Evolutionary conservation across 2,888 invertebrate genomes (phyloP).

Genomic region (Sinelater perroti): DNA sequence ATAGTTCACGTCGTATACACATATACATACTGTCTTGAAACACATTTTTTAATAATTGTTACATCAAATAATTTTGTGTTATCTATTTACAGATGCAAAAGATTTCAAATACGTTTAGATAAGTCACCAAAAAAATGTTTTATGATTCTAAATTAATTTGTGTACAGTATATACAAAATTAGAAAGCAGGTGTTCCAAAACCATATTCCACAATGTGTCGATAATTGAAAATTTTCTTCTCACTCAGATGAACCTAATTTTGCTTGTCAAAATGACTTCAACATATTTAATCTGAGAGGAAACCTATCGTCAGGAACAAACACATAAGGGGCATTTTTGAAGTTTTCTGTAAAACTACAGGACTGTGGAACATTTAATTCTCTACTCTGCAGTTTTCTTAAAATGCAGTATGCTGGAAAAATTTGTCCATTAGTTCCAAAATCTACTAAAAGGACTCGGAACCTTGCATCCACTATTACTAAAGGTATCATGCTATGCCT

Average conservation of each 20-base stretch:
- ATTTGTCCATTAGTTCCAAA: slow-evolving; percentile 38
- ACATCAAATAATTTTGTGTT: too few relatives aligned
- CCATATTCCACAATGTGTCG: slow-evolving; percentile 40
- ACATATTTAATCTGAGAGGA: slow-evolving; percentile 29
- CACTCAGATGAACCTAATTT: slow-evolving; percentile 7
- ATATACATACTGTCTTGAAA: too few relatives aligned
- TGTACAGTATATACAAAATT: slow-evolving; percentile 37
- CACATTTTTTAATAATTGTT: too few relatives aligned
- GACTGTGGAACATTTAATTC: slow-evolving; percentile 26
- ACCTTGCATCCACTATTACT: slow-evolving; percentile 25
- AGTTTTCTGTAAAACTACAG: slow-evolving; percentile 12
- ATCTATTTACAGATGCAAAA: too few relatives aligned
- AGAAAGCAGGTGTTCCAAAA: slow-evolving; percentile 42
- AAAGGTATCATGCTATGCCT: slow-evolving; percentile 30
- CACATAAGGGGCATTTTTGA: slow-evolving; percentile 31
- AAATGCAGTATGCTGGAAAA: slow-evolving; percentile 36
- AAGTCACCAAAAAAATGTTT: too few relatives aligned
- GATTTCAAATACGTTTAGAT: too few relatives aligned
- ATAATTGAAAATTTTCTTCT: slow-evolving; percentile 35
- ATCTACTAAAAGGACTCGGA: slow-evolving; percentile 38
- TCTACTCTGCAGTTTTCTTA: slow-evolving; percentile 25
- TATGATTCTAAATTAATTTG: too few relatives aligned
- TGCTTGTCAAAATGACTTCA: slow-evolving; percentile 30
- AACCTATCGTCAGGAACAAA: slow-evolving; percentile 19
- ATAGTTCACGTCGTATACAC: too few relatives aligned